Evolutionary conservation across 2,888 invertebrate genomes (phyloP).

Genomic region (Amblyteles armatorius): DNA sequence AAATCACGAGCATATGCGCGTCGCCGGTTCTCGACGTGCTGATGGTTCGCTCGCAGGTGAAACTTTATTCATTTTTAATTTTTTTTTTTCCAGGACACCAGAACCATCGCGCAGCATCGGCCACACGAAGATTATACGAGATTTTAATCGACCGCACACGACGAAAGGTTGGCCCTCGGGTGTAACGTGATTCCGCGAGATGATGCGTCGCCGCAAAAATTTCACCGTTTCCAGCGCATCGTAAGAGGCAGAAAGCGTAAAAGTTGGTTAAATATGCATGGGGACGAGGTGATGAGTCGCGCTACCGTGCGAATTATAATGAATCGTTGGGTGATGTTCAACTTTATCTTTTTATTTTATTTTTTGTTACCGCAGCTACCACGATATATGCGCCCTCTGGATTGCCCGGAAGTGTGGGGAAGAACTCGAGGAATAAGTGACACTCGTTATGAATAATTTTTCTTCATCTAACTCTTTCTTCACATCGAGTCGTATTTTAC

Average conservation of each 20-base stretch:
- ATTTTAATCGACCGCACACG: constrained; percentile 71
- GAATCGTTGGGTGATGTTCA: constrained; percentile 38
- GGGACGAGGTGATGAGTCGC: constrained; percentile 46
- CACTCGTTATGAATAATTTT: constrained; percentile 47
- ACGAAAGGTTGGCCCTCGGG: constrained; percentile 59
- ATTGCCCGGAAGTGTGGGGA: constrained; percentile 28
- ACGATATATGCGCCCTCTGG: background rate
- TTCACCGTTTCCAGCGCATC: constrained; percentile 51
- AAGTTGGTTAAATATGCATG: constrained; percentile 45
- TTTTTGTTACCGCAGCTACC: background rate
- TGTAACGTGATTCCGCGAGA: constrained; percentile 60
- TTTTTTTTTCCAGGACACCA: constrained; percentile 40
- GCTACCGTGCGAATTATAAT: constrained; percentile 62
- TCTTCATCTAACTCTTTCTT: constrained; percentile 7
- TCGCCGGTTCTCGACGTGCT: constrained; percentile 41
- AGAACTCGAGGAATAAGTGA: constrained; percentile 53
- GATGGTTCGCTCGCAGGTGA: constrained; percentile 56
- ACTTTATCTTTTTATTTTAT: constrained; percentile 15
- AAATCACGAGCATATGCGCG: constrained; percentile 43
- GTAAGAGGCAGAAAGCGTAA: constrained; percentile 31
- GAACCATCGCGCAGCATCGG: constrained; percentile 27
- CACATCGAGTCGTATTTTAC: constrained; percentile 6
- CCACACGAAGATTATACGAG: constrained; percentile 54
- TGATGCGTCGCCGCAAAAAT: constrained; percentile 52
- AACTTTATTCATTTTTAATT: constrained; percentile 62